Evolutionary conservation across 2,888 invertebrate species (phyloP), one percentile per base, ranked within the genome.

Genomic region (Platynereis dumerilii): DNA sequence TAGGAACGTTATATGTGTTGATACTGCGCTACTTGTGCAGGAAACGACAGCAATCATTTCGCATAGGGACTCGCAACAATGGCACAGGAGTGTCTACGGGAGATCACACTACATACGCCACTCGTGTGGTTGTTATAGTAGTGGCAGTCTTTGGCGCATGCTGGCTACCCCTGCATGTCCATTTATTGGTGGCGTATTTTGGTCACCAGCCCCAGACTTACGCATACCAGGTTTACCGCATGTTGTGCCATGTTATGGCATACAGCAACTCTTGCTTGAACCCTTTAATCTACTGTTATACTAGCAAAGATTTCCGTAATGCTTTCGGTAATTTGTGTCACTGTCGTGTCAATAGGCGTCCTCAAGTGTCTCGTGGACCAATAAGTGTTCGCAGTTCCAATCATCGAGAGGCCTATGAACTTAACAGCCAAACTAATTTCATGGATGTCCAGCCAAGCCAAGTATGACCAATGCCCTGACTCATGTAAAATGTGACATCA

Each of bases 121-220:
- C 96, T 3, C 88, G 93, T 71, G 91, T 96, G 90, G 94, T 96
- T 24, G 90, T 94, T 67, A 91, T 94, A 60, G 93, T 95, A 58
- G 94, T 95, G 1, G 90, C 93, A 61, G 93, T 93, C 58, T 96
- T 96, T 84, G 94, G 95, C 26, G 88, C 94, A 48, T 94, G 94
- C 85, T 96, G 96, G 96, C 90, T 92, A 76, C 96, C 96, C 28
- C 92, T 96, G 80, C 94, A 95, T 29, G 48, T 69, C 5, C 72
- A 73, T 53, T 60, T 70, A 10, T 53, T 72, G 28, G 26, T 67
- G 44, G 57, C 60, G 22, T 70, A 70, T 61, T 70, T 56, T 59
- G 64, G 64, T 3, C 22, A 44, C 1, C 59, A 57, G 34, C 69
- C 70, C 1, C 24, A 60, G 54, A 27, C 56, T 3, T 26, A 54